A percentile compares a stretch with the other conserved stretches of the same genome.
Conservation (phyloP, 2,113 vertebrate genomes). For the Ciconia stormi region DNA sequence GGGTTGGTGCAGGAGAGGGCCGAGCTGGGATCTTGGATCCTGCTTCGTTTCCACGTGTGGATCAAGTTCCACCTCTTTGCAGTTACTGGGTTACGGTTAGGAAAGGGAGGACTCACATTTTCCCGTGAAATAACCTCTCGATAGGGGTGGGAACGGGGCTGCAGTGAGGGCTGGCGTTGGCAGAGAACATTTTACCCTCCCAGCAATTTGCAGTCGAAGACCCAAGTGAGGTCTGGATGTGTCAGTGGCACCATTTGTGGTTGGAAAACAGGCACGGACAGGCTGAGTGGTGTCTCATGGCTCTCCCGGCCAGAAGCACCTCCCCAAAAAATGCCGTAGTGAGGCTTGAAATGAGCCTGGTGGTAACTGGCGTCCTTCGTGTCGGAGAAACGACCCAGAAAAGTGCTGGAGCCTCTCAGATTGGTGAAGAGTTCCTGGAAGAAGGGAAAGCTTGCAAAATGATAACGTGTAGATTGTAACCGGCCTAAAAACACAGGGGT, state of each 20-base stretch:
- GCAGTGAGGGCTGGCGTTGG: neutral
- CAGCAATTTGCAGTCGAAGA: accelerated
- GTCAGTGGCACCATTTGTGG: accelerated
- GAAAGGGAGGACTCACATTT: accelerated
- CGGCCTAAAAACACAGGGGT: accelerated
- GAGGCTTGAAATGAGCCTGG: neutral
- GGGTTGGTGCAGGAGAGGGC: neutral
- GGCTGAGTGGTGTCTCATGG: accelerated
- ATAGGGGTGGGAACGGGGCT: accelerated
- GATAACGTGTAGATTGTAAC: accelerated
- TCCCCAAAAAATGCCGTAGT: accelerated
- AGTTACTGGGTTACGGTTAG: accelerated
- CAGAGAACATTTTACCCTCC: neutral
- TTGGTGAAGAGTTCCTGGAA: neutral
- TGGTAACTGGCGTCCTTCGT: neutral
- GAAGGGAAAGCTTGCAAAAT: neutral
- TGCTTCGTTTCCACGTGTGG: accelerated
- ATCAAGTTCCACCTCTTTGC: accelerated
- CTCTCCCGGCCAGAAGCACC: neutral
- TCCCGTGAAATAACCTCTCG: neutral
- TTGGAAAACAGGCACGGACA: accelerated
- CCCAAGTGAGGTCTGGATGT: accelerated
- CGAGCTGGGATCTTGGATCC: accelerated
- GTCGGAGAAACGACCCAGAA: neutral
- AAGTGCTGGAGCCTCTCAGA: neutral